Evolutionary conservation across 2,113 vertebrate species (phyloP), one percentile per base, ranked within the genome.

Genomic region (Periophthalmus modestus): DNA sequence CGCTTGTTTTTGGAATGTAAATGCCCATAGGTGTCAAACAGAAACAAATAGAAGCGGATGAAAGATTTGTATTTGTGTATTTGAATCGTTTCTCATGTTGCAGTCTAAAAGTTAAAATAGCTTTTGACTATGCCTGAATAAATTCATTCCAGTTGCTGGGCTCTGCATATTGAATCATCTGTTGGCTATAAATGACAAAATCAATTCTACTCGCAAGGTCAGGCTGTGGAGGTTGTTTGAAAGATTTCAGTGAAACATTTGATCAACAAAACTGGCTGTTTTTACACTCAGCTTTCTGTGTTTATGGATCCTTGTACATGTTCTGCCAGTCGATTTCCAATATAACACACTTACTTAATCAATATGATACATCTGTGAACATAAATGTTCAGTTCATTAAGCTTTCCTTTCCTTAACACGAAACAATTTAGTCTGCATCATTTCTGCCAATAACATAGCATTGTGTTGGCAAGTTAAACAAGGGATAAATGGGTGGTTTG

Each of bases 141-240:
- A 62, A 62, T 62, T 34, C 59, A 62, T 18, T 62, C 24, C 28
- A 34, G 59, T 62, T 62, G 5, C 59, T 18, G 28, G 59, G 59
- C 59, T 34, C 14, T 62, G 59, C 59, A 62, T 62, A 62, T 62
- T 62, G 59, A 62, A 62, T 62, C 59, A 34, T 62, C 24, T 33
- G 59, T 62, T 34, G 59, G 59, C 59, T 62, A 62, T 62, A 62
- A 62, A 62, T 62, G 28, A 34, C 59, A 36, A 62, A 62, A 62
- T 62, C 59, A 62, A 62, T 62, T 62, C 28, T 62, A 62, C 28
- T 33, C 24, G 28, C 59, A 62, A 62, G 59, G 59, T 62, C 59
- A 62, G 59, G 28, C 59, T 62, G 59, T 15, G 12, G 59, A 62
- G 59, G 59, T 62, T 28, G 28, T 34, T 62, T 15, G 15, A 62